Base-by-base conservation (phyloP, 1,140 invertebrate genomes). In the Melitaea cinxia region DNA sequence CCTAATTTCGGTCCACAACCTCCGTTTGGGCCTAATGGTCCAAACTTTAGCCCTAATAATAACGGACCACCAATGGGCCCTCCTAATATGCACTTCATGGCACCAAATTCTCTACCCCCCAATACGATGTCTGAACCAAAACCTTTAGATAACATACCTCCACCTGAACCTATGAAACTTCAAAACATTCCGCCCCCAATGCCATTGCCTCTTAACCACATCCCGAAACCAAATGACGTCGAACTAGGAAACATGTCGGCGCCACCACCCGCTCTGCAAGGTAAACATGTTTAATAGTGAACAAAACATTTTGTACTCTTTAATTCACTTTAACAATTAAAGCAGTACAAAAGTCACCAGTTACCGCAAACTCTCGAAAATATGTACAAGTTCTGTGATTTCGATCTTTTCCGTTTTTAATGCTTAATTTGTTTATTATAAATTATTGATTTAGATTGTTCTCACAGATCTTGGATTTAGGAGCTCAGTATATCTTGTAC, bases 161-260 rank as follows among this genome's bases (percentile, higher is more conserved):
- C 74, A 4, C 75, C 82, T 10, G 83, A 84, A 39, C 73, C 78
- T 4, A 84, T 81, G 75, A 84, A 88, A 67, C 61, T 80, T n/a
- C 77, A 83, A 33, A 78, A 83, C 15, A 81, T 89, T 59, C 82
- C 84, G 4, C 79, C 82, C 6, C 81, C 91, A 28, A 71, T 79
- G 69, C 79, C 82, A 4, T 70, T 82, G 7, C 68, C 78, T 15
- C 50, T 84, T 5, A 86, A 78, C 12, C 77, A 78, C 33, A 85
- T 82, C 26, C 73, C 83, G 1, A 80, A 83, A 53, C 74, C 82
- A 5, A 85, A 84, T 37, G 83, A 91, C 23, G 45, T 85, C 57
- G 82, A 89, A 33, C 59, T 74, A n/a, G 70, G 75, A 47, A 83
- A 78, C 33, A 80, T 83, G 45, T 77, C 78, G 19, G 70, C 77